Conservation (phyloP, 2,888 invertebrate genomes). For the Argynnis bischoffii region DNA sequence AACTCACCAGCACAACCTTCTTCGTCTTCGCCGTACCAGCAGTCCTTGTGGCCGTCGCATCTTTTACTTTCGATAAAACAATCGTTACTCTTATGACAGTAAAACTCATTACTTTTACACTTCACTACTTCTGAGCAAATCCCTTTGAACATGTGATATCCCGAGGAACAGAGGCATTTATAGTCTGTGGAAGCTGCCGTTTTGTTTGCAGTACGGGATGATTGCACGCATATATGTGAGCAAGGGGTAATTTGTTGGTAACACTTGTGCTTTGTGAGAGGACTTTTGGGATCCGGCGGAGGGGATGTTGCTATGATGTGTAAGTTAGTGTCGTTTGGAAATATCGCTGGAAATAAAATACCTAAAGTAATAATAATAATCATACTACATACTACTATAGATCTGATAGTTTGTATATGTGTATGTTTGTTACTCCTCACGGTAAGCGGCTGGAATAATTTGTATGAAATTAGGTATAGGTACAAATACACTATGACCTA, state of each 20-base stretch:
- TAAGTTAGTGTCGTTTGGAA: conserved; percentile 71
- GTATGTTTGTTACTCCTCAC: too few species aligned
- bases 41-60: conserved; percentile 81
- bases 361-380: not conserved
- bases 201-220: conserved; percentile 43
- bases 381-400: too few species aligned
- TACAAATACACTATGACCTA: too few species aligned
- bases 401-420: too few species aligned
- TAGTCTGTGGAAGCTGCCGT: conserved; percentile 45
- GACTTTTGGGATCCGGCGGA: conserved; percentile 44
- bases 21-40: conserved; percentile 82
- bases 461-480: too few species aligned
- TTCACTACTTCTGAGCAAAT: conserved; percentile 79
- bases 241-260: conserved; percentile 84
- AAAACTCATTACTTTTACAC: conserved; percentile 76
- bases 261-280: conserved; percentile 80
- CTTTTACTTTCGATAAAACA: conserved; percentile 62
- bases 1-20: conserved; percentile 66
- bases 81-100: conserved; percentile 68
- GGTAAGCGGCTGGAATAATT: too few species aligned
- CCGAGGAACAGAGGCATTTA: conserved; percentile 86
- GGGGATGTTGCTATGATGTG: conserved; percentile 55
- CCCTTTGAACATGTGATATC: conserved; percentile 76
- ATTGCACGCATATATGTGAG: conserved; percentile 87
- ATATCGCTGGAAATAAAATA: conserved; percentile 68